These are phyloP conservation scores for Platyrinchus mystaceus DNA, from an alignment of 2,797 vertebrate species.

Conservation along the genomic window DNA sequence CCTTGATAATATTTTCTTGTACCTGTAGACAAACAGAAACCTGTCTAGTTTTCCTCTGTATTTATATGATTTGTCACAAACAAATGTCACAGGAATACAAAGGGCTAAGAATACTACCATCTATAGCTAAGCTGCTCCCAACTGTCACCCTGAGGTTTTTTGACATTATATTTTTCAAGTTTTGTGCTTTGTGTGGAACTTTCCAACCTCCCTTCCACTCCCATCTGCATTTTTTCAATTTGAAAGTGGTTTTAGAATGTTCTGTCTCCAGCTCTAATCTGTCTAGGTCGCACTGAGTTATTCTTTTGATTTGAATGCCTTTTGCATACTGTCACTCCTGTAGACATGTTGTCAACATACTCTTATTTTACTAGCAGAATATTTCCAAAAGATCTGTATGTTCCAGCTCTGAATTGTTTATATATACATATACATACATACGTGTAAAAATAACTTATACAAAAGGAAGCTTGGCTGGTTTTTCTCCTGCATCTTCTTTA, in stretches of 20 bases:
- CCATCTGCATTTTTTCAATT: slow-evolving; percentile 14
- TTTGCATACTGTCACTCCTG: neutral
- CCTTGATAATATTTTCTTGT: neutral
- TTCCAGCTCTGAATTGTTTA: neutral
- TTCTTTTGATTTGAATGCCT: neutral
- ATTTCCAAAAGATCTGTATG: neutral
- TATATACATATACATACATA: too few species aligned
- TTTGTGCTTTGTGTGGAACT: neutral
- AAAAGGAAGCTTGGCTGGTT: neutral
- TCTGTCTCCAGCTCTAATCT: neutral
- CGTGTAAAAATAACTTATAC: neutral
- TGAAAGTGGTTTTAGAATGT: neutral
- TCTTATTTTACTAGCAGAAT: neutral
- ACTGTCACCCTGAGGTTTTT: neutral
- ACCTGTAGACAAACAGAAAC: neutral
- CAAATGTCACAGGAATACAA: neutral
- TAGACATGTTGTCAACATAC: neutral
- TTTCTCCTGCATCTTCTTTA: neutral
- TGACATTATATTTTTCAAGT: neutral
- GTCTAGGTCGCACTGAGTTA: neutral
- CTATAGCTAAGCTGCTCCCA: neutral
- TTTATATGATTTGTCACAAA: neutral
- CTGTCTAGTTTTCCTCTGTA: neutral
- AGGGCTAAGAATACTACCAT: neutral
- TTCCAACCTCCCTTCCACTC: neutral